These are phyloP conservation scores for Ctena decussata DNA, from an alignment of 2,888 invertebrate genomes.

Conservation along the genomic window DNA sequence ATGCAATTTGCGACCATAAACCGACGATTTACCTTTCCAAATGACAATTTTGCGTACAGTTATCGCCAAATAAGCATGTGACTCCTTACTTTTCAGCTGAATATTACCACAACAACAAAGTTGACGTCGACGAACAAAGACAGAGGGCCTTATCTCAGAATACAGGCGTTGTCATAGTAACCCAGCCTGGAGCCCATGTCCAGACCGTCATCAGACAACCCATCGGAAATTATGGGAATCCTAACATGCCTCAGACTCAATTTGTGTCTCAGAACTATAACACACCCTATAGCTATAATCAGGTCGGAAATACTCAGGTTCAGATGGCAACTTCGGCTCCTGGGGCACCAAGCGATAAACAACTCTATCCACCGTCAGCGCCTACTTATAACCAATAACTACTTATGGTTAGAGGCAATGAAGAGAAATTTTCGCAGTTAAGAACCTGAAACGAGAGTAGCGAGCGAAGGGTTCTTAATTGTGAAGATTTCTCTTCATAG, in stretches of 20 bases:
- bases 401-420: too few species aligned
- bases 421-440: too few species aligned
- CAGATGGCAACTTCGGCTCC: background rate
- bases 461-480: too few species aligned
- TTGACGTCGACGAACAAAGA: slow-evolving; percentile 25
- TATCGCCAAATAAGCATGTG: too few species aligned
- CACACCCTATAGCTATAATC: too few species aligned
- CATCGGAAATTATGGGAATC: background rate
- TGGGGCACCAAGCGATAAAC: background rate
- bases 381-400: slow-evolving; percentile 2
- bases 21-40: background rate
- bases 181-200: slow-evolving; percentile 6
- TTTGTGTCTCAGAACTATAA: background rate
- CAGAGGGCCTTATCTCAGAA: background rate
- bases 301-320: too few species aligned
- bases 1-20: too few species aligned
- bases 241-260: background rate
- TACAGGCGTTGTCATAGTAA: slow-evolving; percentile 11
- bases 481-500: too few species aligned
- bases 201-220: background rate
- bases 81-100: slow-evolving; percentile 27
- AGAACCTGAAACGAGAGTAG: too few species aligned
- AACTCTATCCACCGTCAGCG: background rate
- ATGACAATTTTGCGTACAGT: too few species aligned
- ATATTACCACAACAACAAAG: slow-evolving; percentile 48